A percentile compares a stretch with the other conserved stretches of the same genome.
Evolutionary conservation across 2,888 invertebrate species (phyloP).

Genomic region (Himalopsyche japonica): DNA sequence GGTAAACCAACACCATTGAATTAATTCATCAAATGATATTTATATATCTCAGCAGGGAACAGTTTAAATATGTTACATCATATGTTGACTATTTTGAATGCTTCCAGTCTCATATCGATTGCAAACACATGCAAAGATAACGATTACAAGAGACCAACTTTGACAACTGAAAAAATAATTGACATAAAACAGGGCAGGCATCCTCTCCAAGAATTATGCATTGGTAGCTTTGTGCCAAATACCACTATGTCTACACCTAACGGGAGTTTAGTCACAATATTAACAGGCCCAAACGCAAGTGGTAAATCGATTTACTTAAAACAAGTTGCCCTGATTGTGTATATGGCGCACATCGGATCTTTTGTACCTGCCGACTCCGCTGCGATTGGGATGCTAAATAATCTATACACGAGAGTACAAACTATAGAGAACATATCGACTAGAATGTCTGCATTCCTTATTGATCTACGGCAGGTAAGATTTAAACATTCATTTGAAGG

Average conservation of each 20-base stretch:
- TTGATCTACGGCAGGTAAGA: slow-evolving; percentile 78
- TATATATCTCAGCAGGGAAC: too few relatives aligned
- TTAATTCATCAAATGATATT: too few relatives aligned
- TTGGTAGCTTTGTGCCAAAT: slow-evolving; percentile 74
- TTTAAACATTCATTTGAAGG: neutral
- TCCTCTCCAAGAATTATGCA: slow-evolving; percentile 72
- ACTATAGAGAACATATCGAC: slow-evolving; percentile 76
- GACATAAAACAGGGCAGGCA: slow-evolving; percentile 72
- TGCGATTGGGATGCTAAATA: slow-evolving; percentile 70
- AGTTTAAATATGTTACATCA: too few relatives aligned
- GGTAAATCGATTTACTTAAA: slow-evolving; percentile 93
- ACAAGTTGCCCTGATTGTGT: slow-evolving; percentile 78
- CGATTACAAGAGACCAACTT: slow-evolving; percentile 65
- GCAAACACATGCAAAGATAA: slow-evolving; percentile 67
- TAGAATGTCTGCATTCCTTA: slow-evolving; percentile 83
- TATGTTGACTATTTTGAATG: neutral
- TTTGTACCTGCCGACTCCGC: slow-evolving; percentile 83
- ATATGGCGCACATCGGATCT: slow-evolving; percentile 86
- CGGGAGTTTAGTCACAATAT: slow-evolving; percentile 68
- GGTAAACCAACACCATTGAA: too few relatives aligned
- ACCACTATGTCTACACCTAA: slow-evolving; percentile 63
- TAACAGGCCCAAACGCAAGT: slow-evolving; percentile 89
- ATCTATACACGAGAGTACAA: slow-evolving; percentile 77
- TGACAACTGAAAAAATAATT: slow-evolving; percentile 62
- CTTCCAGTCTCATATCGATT: slow-evolving; percentile 67